Percentiles rank a stretch among this genome's conserved stretches.
phyloP scores from a whole-genome alignment of 2,797 vertebrate genomes.

The Alca torda region DNA sequence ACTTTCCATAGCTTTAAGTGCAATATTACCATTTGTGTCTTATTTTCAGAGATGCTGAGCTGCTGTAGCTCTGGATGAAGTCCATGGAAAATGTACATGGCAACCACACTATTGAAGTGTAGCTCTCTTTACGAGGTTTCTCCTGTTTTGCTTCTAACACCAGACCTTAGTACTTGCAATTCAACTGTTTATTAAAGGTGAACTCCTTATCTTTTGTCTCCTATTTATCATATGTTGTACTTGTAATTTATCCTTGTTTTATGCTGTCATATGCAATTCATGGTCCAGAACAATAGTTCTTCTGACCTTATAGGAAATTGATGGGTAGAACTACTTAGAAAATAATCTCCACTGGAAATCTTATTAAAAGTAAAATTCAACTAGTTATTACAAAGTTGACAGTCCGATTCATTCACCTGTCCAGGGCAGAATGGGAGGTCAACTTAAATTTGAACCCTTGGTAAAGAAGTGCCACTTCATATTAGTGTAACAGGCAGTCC shows the following conservation, averaged over 20 bases:
- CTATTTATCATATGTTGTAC: not conserved
- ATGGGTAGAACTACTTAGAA: constrained; percentile 26
- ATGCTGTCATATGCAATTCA: not conserved
- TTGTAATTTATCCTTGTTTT: constrained; percentile 20
- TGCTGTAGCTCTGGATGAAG: not conserved
- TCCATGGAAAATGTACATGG: not conserved
- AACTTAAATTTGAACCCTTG: constrained; percentile 30
- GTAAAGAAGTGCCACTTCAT: constrained; percentile 25
- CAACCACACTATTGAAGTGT: not conserved
- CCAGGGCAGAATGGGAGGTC: constrained; percentile 34
- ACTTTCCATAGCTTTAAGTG: not conserved
- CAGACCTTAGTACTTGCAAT: not conserved
- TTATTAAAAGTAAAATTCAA: constrained; percentile 43
- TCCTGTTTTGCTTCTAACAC: not conserved
- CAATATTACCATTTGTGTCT: not conserved
- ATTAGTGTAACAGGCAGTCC: constrained; percentile 21
- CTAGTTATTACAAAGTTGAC: constrained; percentile 42
- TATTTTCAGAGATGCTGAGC: not conserved
- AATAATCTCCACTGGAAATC: constrained; percentile 11
- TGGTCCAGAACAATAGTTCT: constrained; percentile 8
- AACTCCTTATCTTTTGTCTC: not conserved
- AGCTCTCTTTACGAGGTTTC: not conserved
- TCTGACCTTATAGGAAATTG: not conserved
- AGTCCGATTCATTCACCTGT: constrained; percentile 2
- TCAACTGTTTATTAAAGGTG: not conserved